Evolutionary conservation across 2,113 vertebrate species (phyloP).

Genomic region (Salvelinus fontinalis): DNA sequence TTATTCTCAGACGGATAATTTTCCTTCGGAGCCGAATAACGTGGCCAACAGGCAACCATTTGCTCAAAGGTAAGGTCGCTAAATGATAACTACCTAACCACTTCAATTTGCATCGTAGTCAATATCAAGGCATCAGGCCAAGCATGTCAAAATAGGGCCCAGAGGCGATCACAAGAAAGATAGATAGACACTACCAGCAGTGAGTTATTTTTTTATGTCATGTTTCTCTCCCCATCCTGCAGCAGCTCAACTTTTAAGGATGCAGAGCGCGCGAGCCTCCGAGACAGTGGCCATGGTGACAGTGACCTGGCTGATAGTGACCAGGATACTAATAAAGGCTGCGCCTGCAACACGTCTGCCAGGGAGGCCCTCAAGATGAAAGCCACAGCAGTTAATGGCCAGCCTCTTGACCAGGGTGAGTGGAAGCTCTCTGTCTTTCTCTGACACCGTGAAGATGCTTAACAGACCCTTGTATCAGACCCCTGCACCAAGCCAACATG

Average conservation of each 20-base stretch:
- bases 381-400: slow-evolving; percentile 94
- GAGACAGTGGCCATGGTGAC: slow-evolving; percentile 99
- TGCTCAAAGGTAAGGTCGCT: slow-evolving; percentile 99
- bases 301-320: slow-evolving; percentile 99
- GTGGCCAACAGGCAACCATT: slow-evolving; percentile 99
- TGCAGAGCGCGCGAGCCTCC: slow-evolving; percentile 97
- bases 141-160: not conserved
- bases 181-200: slow-evolving; percentile 24
- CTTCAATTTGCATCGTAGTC: slow-evolving; percentile 48
- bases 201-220: slow-evolving; percentile 36
- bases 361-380: slow-evolving; percentile 99
- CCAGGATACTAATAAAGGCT: slow-evolving; percentile 99
- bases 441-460: slow-evolving; percentile 61
- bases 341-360: slow-evolving; percentile 99
- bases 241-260: slow-evolving; percentile 99
- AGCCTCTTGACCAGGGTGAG: slow-evolving; percentile 97
- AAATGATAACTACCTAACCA: slow-evolving; percentile 73
- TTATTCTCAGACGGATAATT: slow-evolving; percentile 98
- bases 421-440: slow-evolving; percentile 71
- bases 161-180: too few relatives aligned
- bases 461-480: slow-evolving; percentile 40
- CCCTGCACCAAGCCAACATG: slow-evolving; percentile 7
- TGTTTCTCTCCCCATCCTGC: slow-evolving; percentile 59
- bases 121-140: slow-evolving; percentile 29
- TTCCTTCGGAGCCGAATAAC: slow-evolving; percentile 99